These are phyloP conservation scores for Crossoptilon crossoptilon DNA, from an alignment of 2,797 vertebrate genomes.

Conservation along the genomic window DNA sequence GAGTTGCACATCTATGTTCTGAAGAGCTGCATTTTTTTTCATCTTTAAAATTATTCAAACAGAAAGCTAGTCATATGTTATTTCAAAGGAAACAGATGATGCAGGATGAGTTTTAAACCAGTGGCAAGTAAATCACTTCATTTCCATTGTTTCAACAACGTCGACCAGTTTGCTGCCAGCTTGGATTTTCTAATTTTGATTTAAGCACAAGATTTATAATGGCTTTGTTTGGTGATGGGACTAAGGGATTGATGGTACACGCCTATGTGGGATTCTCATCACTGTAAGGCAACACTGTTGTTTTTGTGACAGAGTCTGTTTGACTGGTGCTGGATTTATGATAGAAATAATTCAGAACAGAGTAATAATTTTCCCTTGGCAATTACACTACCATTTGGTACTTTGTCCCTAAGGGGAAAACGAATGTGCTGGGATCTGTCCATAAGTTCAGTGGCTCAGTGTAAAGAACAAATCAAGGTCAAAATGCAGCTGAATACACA, in stretches of 20 bases:
- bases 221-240: conserved; percentile 71
- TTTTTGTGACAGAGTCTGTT: conserved; percentile 78
- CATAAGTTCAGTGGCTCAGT: conserved; percentile 73
- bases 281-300: conserved; percentile 68
- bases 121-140: conserved; percentile 71
- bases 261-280: conserved; percentile 67
- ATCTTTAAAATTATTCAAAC: neutral
- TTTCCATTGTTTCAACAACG: conserved; percentile 64
- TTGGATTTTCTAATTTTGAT: conserved; percentile 74
- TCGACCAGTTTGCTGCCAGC: conserved; percentile 57
- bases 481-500: conserved; percentile 63
- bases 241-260: conserved; percentile 73
- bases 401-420: conserved; percentile 82
- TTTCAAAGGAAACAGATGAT: conserved; percentile 44
- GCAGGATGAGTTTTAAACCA: conserved; percentile 30
- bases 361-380: conserved; percentile 84
- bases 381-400: conserved; percentile 86
- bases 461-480: conserved; percentile 82
- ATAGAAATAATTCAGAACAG: conserved; percentile 81
- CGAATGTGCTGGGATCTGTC: conserved; percentile 79
- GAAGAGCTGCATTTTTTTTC: neutral
- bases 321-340: conserved; percentile 82
- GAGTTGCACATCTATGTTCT: neutral
- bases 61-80: conserved; percentile 27
- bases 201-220: conserved; percentile 76